A percentile compares a stretch with the other conserved stretches of the same genome.
Conservation (phyloP, 92 coral and sea anemone genomes). For the Heteractis magnifica region DNA sequence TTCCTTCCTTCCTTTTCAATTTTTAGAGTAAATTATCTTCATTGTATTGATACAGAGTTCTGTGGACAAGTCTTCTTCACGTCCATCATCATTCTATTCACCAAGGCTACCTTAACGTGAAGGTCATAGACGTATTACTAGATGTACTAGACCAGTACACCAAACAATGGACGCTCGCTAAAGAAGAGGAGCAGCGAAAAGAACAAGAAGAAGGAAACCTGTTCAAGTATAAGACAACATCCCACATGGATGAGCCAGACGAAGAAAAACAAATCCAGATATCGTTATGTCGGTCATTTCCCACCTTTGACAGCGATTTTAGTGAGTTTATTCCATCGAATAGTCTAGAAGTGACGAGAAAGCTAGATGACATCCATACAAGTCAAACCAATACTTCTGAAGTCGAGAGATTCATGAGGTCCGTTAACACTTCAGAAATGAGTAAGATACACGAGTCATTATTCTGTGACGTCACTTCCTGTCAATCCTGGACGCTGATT, state of each 20-base stretch:
- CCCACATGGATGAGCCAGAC: constrained; percentile 44
- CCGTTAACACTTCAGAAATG: constrained; percentile 49
- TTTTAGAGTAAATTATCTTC: neutral
- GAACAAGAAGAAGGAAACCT: constrained; percentile 84
- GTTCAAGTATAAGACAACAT: constrained; percentile 66
- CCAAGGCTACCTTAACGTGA: constrained; percentile 58
- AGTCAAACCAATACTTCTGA: constrained; percentile 12
- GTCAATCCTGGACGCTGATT: constrained; percentile 18
- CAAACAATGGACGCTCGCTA: constrained; percentile 62
- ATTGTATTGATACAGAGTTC: constrained; percentile 30
- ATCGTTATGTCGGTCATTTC: constrained; percentile 66
- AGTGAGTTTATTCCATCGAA: constrained; percentile 54
- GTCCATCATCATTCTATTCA: constrained; percentile 51
- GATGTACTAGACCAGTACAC: constrained; percentile 48
- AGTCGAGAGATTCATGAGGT: constrained; percentile 56
- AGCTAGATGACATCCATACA: neutral
- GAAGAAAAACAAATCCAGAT: constrained; percentile 69
- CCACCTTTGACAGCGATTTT: constrained; percentile 82
- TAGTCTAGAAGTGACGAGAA: constrained; percentile 22
- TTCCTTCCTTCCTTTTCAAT: no score
- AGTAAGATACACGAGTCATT: constrained; percentile 55
- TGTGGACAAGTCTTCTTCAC: constrained; percentile 59
- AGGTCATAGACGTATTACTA: constrained; percentile 25
- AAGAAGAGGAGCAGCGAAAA: constrained; percentile 61
- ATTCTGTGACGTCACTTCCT: constrained; percentile 44